Conservation (phyloP, 2,888 invertebrate species). For the Caenorhabditis angaria region DNA sequence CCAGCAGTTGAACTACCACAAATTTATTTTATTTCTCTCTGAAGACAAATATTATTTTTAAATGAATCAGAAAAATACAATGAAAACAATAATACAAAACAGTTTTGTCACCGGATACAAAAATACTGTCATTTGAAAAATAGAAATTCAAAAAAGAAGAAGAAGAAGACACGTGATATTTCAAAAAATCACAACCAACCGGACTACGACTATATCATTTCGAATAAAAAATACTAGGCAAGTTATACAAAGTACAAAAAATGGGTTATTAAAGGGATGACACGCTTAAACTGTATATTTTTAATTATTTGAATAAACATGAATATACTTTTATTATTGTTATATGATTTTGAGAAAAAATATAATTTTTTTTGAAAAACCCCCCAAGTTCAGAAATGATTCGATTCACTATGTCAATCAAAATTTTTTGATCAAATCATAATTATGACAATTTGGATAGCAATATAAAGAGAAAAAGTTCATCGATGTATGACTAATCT, state of each 20-base stretch:
- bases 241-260: neutral
- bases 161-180: neutral
- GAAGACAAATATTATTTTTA: neutral
- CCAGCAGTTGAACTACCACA: neutral
- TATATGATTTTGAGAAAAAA: neutral
- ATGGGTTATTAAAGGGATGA: neutral
- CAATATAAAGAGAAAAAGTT: too few relatives aligned
- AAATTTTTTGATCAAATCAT: too few relatives aligned
- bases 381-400: too few relatives aligned
- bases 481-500: too few relatives aligned
- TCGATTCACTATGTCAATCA: too few relatives aligned
- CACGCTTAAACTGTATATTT: neutral
- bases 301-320: neutral
- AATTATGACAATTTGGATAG: too few relatives aligned
- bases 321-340: neutral
- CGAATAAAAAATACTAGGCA: neutral
- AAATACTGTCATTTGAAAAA: neutral
- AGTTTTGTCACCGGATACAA: neutral
- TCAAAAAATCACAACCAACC: conserved; percentile 6
- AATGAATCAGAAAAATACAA: neutral
- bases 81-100: neutral
- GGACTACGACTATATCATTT: neutral
- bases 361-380: neutral
- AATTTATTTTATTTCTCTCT: too few relatives aligned
- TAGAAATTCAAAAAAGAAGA: too few relatives aligned